Evolutionary conservation across 2,113 vertebrate genomes (phyloP), one percentile per base, ranked within the genome.

Genomic region (Mesocricetus auratus): DNA sequence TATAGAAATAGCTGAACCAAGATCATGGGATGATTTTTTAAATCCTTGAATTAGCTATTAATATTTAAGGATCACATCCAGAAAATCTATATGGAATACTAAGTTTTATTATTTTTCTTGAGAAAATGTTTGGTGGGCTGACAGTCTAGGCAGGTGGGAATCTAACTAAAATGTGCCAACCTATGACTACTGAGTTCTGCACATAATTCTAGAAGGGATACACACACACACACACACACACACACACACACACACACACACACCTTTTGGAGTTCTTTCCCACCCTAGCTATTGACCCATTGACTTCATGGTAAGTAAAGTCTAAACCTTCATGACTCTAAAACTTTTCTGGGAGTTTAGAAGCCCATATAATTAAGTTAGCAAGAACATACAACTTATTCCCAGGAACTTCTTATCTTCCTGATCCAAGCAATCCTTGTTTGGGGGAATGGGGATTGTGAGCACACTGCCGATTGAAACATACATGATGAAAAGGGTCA

Each of bases 61-160:
- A 58, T 71, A 77, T 58, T 45, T 94, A 71, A 86, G 7, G 82
- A 83, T 66, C 58, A n/a, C 79, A 45, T 36, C 66, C 74, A 29
- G 45, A 64, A 47, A 91, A 64, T 68, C 42, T 50, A 68, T 2
- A 39, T 56, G 75, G 62, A 83, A 89, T 86, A 83, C 58, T 66
- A 78, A 33, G 91, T 91, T 71, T 96, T 33, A 17, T 89, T n/a
- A n/a, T 78, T 71, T 79, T 47, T 96, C 83, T 86, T 89, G n/a
- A 42, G 50, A 78, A 93, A 87, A 47, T 39, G 77, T n/a, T 16
- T 86, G 19, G 47, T 58, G 78, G 78, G 16, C 58, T 17, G 31
- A 50, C 42, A 64, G 15, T 21, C n/a, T 66, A 31, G 58, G 39
- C n/a, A 45, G 24, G 58, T 15, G 31, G 24, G 22, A 36, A n/a